These are phyloP conservation scores for Cataglyphis cursor DNA, from an alignment of 2,888 invertebrate species.

Conservation along the genomic window DNA sequence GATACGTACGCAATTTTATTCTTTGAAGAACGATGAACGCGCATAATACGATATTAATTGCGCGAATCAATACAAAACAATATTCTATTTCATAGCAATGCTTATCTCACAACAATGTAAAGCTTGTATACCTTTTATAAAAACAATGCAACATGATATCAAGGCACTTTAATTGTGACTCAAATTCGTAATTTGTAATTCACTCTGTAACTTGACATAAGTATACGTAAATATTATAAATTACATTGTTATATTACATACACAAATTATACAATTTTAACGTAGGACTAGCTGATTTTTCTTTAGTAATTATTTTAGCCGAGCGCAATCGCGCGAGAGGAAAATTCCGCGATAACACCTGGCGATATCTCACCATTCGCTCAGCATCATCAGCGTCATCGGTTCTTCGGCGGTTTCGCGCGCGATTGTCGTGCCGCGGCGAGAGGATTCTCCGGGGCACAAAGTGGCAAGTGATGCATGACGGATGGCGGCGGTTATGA, in stretches of 20 bases:
- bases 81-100: background rate
- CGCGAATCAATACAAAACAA: background rate
- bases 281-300: background rate
- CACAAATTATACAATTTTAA: background rate
- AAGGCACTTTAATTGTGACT: no score
- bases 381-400: conserved; percentile 26
- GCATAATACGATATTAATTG: conserved; percentile 9
- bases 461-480: conserved; percentile 81
- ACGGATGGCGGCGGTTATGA: conserved; percentile 80
- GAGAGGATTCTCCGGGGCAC: conserved; percentile 68
- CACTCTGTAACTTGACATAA: background rate
- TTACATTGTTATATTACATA: background rate
- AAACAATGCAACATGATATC: background rate
- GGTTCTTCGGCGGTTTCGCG: conserved; percentile 43
- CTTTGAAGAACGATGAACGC: background rate
- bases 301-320: background rate
- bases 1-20: background rate
- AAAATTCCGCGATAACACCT: conserved; percentile 25
- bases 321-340: background rate
- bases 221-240: background rate
- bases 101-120: background rate
- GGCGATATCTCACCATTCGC: conserved; percentile 19
- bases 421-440: conserved; percentile 51
- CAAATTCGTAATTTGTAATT: background rate
- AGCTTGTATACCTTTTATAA: background rate